Percentiles rank a stretch among this genome's conserved stretches.
Evolutionary conservation across 2,888 invertebrate species (phyloP).

Genomic region (Hirudinaria manillensis): DNA sequence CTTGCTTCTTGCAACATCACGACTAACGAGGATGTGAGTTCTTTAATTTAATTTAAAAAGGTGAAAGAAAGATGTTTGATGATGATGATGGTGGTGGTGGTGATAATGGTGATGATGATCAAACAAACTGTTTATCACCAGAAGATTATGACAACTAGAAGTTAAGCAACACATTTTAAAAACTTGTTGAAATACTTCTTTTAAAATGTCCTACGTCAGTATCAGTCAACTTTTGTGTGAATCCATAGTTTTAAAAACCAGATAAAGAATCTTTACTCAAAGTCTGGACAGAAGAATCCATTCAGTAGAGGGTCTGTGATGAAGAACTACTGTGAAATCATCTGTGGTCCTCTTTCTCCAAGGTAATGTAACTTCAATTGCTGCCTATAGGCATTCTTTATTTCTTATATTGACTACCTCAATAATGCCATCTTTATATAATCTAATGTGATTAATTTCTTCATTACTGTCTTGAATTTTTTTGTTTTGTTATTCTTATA

Average conservation of each 20-base stretch:
- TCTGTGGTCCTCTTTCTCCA: slow-evolving; percentile 72
- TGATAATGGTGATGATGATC: background rate
- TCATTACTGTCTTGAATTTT: too few relatives aligned
- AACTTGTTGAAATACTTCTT: too few relatives aligned
- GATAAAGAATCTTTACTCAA: slow-evolving; percentile 94
- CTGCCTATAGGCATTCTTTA: too few relatives aligned
- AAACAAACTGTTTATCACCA: background rate
- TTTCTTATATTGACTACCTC: too few relatives aligned
- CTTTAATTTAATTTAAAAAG: too few relatives aligned
- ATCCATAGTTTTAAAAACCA: slow-evolving; percentile 55
- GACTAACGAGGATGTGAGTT: slow-evolving; percentile 96
- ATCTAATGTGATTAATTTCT: too few relatives aligned
- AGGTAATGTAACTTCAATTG: slow-evolving; percentile 44
- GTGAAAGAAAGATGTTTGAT: background rate
- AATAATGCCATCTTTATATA: too few relatives aligned
- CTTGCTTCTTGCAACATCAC: slow-evolving; percentile 95
- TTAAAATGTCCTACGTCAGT: background rate
- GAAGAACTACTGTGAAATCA: slow-evolving; percentile 85
- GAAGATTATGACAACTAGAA: too few relatives aligned
- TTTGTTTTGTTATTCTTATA: too few relatives aligned
- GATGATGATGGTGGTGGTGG: background rate
- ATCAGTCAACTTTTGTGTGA: background rate
- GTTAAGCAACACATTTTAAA: too few relatives aligned
- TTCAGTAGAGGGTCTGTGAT: slow-evolving; percentile 90
- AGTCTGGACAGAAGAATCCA: slow-evolving; percentile 82